Percentiles rank a stretch among this genome's conserved stretches.
Conservation (phyloP, 1,140 invertebrate genomes). For the Cotesia chilonis region DNA sequence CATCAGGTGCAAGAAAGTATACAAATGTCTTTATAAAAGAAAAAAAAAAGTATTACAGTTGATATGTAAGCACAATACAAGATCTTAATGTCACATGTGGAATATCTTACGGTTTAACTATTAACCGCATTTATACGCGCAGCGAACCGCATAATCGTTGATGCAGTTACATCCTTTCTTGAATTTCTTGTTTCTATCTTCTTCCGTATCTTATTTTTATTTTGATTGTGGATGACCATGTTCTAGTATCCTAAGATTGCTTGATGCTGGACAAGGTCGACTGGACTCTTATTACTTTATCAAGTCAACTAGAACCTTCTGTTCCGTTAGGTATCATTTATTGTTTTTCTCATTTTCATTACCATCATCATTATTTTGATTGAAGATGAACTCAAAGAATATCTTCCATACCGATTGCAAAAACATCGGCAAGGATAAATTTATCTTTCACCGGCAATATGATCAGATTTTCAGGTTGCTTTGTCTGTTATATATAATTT, state of each 20-base stretch:
- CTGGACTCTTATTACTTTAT: constrained; percentile 12
- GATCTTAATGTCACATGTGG: neutral
- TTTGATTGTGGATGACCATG: constrained; percentile 24
- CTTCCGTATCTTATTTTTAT: constrained; percentile 20
- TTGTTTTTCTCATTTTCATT: neutral
- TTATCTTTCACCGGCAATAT: too few species aligned
- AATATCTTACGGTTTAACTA: constrained; percentile 47
- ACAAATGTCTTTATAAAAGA: neutral
- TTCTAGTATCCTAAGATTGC: constrained; percentile 31
- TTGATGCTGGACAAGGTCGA: constrained; percentile 34
- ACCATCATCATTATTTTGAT: neutral
- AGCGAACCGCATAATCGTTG: constrained; percentile 48
- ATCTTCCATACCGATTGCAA: neutral
- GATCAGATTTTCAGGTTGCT: too few species aligned
- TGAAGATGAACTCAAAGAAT: neutral
- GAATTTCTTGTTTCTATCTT: constrained; percentile 8
- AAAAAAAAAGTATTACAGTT: neutral
- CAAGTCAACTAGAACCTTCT: constrained; percentile 9
- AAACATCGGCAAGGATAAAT: constrained; percentile 12
- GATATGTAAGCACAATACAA: neutral
- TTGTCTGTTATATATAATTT: too few species aligned
- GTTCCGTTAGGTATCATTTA: constrained; percentile 26
- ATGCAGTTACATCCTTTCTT: constrained; percentile 33
- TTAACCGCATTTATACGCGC: constrained; percentile 52
- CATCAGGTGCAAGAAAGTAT: constrained; percentile 8